These are phyloP conservation scores for Tapirus indicus DNA, from an alignment of 2,797 vertebrate genomes.

Conservation along the genomic window DNA sequence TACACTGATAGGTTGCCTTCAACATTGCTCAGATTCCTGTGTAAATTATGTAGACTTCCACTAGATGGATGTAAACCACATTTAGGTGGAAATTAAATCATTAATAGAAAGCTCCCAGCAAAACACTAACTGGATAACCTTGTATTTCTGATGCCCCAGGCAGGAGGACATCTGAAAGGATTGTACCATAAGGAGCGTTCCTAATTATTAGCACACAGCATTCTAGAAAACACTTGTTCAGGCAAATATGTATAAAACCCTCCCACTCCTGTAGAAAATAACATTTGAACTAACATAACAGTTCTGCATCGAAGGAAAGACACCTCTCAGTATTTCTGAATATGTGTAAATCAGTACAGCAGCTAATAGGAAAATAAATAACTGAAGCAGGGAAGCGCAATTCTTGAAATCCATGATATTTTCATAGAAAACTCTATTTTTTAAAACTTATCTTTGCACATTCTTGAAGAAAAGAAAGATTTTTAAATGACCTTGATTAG, in stretches of 20 bases:
- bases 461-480: background rate
- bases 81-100: background rate
- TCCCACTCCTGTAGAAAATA: background rate
- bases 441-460: background rate
- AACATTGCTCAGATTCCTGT: background rate
- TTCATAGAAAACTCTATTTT: background rate
- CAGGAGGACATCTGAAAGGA: background rate
- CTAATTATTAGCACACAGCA: background rate
- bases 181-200: background rate
- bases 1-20: background rate
- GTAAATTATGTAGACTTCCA: background rate
- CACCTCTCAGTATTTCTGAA: background rate
- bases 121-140: background rate
- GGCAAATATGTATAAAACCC: background rate
- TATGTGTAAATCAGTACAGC: background rate
- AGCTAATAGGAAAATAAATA: background rate
- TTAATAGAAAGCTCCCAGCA: background rate
- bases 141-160: background rate
- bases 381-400: background rate
- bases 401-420: background rate
- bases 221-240: background rate
- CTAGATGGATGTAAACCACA: background rate
- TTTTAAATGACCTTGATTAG: background rate
- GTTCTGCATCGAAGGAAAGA: background rate
- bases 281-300: background rate